phyloP scores from a whole-genome alignment of 2,797 vertebrate genomes.

The Poecile montanus region DNA sequence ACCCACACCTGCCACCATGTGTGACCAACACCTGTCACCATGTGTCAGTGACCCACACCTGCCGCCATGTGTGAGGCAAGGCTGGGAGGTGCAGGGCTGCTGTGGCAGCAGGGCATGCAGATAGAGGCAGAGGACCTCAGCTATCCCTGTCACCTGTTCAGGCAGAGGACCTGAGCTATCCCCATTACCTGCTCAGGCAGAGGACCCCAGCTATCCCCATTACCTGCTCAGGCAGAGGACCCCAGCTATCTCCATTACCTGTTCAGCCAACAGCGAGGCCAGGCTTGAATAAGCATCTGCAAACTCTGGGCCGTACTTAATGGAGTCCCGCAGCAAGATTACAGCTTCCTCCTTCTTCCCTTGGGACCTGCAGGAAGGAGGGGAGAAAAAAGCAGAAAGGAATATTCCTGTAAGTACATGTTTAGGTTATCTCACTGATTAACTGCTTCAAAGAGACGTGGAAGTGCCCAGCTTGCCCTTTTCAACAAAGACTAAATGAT shows the following conservation, averaged over 20 bases:
- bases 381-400: accelerated
- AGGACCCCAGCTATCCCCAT: no score
- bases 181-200: no score
- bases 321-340: conserved; percentile 84
- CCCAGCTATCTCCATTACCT: conserved; percentile 73
- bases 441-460: not conserved
- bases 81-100: not conserved
- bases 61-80: not conserved
- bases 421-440: conserved; percentile 11
- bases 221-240: not conserved
- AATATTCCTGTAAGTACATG: not conserved
- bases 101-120: not conserved
- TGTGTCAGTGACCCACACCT: accelerated
- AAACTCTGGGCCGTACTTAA: conserved; percentile 89
- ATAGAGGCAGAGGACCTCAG: accelerated
- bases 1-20: not conserved
- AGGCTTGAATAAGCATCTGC: conserved; percentile 95
- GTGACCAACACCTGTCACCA: no score
- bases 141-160: not conserved
- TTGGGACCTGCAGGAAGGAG: conserved; percentile 79
- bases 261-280: conserved; percentile 92
- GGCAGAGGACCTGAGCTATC: not conserved
- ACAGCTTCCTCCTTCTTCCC: conserved; percentile 88
- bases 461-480: not conserved
- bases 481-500: not conserved